phyloP scores from a whole-genome alignment of 2,113 vertebrate genomes.

The Nothobranchius kuhntae region DNA sequence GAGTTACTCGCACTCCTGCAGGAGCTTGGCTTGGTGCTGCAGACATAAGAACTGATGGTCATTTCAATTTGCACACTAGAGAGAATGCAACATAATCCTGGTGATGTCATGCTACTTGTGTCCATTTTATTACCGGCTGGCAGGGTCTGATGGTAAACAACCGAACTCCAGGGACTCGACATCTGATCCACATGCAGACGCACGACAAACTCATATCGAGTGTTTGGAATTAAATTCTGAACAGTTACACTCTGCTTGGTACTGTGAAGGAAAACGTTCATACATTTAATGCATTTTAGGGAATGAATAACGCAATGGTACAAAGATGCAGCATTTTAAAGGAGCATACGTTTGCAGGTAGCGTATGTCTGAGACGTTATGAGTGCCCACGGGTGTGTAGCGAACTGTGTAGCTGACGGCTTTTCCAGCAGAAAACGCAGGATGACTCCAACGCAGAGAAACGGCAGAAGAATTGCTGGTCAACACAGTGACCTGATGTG shows the following conservation, averaged over 20 bases:
- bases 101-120: neutral
- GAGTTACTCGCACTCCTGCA: constrained; percentile 84
- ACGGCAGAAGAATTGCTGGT: constrained; percentile 86
- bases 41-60: constrained; percentile 18
- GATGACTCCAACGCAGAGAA: constrained; percentile 89
- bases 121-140: constrained; percentile 85
- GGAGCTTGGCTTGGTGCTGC: constrained; percentile 89
- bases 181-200: constrained; percentile 92
- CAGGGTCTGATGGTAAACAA: constrained; percentile 87
- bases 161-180: constrained; percentile 93
- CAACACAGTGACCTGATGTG: constrained; percentile 87
- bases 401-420: constrained; percentile 90
- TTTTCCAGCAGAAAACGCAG: constrained; percentile 87
- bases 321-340: neutral
- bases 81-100: neutral
- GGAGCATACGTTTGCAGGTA: constrained; percentile 88
- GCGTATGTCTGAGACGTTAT: constrained; percentile 88
- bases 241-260: constrained; percentile 86
- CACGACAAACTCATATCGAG: constrained; percentile 95
- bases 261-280: constrained; percentile 67
- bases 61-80: neutral
- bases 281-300: neutral
- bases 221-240: constrained; percentile 86
- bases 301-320: too few relatives aligned
- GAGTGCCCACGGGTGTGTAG: constrained; percentile 89